Evolutionary conservation across 2,888 invertebrate species (phyloP).

Genomic region (Epicampocera succincta): DNA sequence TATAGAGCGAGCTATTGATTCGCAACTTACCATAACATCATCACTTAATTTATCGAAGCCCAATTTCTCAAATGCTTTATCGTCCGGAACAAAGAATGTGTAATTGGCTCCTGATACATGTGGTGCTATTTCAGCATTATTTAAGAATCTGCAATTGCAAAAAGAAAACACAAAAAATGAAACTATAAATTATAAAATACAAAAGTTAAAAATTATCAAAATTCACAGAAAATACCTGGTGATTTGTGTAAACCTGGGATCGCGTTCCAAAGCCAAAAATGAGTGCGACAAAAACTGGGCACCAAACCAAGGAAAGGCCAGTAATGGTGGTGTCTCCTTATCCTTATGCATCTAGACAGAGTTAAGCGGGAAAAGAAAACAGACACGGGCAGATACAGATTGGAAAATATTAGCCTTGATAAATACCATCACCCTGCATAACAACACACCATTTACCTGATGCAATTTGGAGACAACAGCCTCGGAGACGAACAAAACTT

Average conservation of each 20-base stretch:
- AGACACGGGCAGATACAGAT: neutral
- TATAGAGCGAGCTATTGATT: too few relatives aligned
- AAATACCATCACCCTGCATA: conserved; percentile 21
- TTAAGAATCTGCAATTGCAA: conserved; percentile 82
- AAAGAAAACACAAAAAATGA: too few relatives aligned
- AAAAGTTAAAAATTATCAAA: conserved; percentile 21
- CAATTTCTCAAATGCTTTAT: conserved; percentile 85
- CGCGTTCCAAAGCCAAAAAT: conserved; percentile 84
- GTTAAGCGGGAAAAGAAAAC: neutral
- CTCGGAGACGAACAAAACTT: conserved; percentile 85
- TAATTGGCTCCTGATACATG: conserved; percentile 85
- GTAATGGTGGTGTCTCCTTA: conserved; percentile 85
- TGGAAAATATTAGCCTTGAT: too few relatives aligned
- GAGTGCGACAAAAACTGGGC: conserved; percentile 86
- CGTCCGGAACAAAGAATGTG: conserved; percentile 87
- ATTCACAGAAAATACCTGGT: conserved; percentile 79
- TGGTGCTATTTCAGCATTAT: conserved; percentile 85
- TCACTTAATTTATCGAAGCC: conserved; percentile 84
- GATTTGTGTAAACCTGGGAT: conserved; percentile 83
- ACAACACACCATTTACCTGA: conserved; percentile 81
- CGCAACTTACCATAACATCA: conserved; percentile 80
- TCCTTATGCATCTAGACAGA: conserved; percentile 83
- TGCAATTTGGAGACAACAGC: conserved; percentile 85
- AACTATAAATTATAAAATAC: conserved; percentile 46
- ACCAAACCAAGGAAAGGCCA: conserved; percentile 86